These are phyloP conservation scores for Eublepharis macularius DNA, from an alignment of 2,113 vertebrate species.

Conservation along the genomic window DNA sequence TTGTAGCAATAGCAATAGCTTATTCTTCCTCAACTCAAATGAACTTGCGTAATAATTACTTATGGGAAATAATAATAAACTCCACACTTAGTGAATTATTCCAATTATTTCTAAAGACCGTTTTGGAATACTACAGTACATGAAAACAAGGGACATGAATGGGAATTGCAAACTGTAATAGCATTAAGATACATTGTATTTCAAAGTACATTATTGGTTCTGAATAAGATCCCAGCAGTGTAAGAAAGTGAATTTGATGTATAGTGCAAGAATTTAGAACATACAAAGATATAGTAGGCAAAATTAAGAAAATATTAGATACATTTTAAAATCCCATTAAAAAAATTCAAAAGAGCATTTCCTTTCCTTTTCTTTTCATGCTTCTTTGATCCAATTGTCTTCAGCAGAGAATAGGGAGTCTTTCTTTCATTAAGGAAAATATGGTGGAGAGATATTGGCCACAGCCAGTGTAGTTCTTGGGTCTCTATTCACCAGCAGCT, in stretches of 20 bases:
- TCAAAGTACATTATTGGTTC: not conserved
- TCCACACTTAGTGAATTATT: not conserved
- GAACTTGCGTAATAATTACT: not conserved
- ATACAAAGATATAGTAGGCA: not conserved
- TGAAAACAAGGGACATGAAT: not conserved
- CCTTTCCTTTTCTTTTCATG: too few species aligned
- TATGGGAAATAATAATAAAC: conserved; percentile 1
- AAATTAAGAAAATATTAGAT: not conserved
- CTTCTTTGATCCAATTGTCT: too few species aligned
- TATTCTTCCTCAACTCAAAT: conserved; percentile 12
- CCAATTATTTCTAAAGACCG: not conserved
- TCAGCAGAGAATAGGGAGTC: too few species aligned
- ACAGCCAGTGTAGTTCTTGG: too few species aligned
- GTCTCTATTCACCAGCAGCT: too few species aligned
- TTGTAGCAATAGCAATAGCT: conserved; percentile 29
- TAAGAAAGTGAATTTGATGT: not conserved
- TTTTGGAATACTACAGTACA: not conserved
- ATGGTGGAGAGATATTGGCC: too few species aligned
- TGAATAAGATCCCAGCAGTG: not conserved
- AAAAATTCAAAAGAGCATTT: not conserved
- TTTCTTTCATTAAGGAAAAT: too few species aligned
- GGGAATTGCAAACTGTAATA: conserved; percentile 8
- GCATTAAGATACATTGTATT: not conserved
- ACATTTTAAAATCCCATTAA: not conserved
- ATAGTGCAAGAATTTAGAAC: not conserved